A percentile compares a stretch with the other conserved stretches of the same genome.
phyloP scores from a whole-genome alignment of 2,113 vertebrate genomes.

The Serinus canaria region DNA sequence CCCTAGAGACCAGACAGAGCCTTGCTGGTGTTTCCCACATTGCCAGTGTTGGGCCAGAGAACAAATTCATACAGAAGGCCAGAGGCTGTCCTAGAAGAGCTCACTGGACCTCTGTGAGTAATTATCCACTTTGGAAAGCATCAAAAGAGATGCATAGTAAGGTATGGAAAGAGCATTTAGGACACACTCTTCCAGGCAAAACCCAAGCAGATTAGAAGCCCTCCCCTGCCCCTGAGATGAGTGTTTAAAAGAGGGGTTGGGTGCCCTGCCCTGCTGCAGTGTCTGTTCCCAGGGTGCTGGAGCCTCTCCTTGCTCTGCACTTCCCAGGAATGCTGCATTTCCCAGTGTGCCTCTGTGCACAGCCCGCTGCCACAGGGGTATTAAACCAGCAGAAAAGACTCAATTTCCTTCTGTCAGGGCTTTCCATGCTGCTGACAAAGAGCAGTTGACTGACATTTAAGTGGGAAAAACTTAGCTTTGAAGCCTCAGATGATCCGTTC shows the following conservation, averaged over 20 bases:
- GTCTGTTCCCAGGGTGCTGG: rapidly evolving
- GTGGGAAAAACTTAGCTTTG: slow-evolving; percentile 51
- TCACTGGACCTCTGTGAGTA: rapidly evolving
- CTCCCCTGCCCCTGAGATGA: background rate
- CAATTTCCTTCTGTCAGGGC: slow-evolving; percentile 49
- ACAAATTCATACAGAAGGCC: background rate
- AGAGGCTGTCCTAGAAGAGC: background rate
- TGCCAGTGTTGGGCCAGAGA: background rate
- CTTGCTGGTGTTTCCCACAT: background rate
- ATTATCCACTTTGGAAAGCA: background rate
- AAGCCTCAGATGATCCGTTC: slow-evolving; percentile 26
- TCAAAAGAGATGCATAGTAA: background rate
- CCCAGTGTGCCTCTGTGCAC: background rate
- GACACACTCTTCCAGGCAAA: background rate
- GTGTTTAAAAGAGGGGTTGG: rapidly evolving
- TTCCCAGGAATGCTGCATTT: background rate
- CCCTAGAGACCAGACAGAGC: background rate
- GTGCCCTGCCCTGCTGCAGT: rapidly evolving
- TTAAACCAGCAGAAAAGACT: slow-evolving; percentile 49
- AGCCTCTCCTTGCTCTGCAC: background rate
- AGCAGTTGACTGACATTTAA: slow-evolving; percentile 45
- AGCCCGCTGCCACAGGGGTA: background rate
- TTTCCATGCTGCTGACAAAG: slow-evolving; percentile 50
- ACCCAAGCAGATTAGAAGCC: background rate
- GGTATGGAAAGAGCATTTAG: background rate